These are phyloP conservation scores for Nebria salina DNA, from an alignment of 2,888 invertebrate genomes.

Conservation along the genomic window DNA sequence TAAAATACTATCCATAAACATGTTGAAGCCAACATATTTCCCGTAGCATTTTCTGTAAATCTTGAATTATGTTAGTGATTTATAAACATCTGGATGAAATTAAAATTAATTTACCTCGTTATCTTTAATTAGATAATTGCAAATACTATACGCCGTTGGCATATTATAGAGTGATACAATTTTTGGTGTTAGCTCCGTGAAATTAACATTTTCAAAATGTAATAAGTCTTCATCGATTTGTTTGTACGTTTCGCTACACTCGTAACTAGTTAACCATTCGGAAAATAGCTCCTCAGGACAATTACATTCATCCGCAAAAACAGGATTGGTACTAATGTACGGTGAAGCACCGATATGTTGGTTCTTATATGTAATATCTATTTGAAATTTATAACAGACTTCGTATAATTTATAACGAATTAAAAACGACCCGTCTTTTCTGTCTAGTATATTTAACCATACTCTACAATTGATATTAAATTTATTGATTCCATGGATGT, in stretches of 20 bases:
- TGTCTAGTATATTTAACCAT: slow-evolving; percentile 80
- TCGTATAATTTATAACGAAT: slow-evolving; percentile 84
- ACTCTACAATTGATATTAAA: slow-evolving; percentile 72
- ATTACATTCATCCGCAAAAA: slow-evolving; percentile 84
- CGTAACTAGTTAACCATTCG: slow-evolving; percentile 74
- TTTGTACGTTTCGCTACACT: slow-evolving; percentile 70
- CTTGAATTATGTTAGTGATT: slow-evolving; percentile 53
- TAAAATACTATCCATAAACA: slow-evolving; percentile 91
- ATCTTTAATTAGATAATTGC: slow-evolving; percentile 86
- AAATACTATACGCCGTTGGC: slow-evolving; percentile 85
- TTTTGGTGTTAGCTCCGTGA: slow-evolving; percentile 71
- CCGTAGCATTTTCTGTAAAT: slow-evolving; percentile 91
- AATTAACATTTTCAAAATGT: slow-evolving; percentile 75
- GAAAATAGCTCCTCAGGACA: slow-evolving; percentile 76
- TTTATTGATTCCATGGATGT: slow-evolving; percentile 68
- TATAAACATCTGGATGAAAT: slow-evolving; percentile 2
- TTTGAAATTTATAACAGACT: slow-evolving; percentile 75
- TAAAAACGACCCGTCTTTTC: slow-evolving; percentile 85
- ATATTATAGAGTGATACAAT: slow-evolving; percentile 71
- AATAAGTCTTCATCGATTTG: slow-evolving; percentile 80
- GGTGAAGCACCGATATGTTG: slow-evolving; percentile 73
- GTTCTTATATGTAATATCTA: slow-evolving; percentile 73
- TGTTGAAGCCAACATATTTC: slow-evolving; percentile 93
- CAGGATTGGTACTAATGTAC: slow-evolving; percentile 70
- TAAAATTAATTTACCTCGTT: slow-evolving; percentile 68